Percentiles rank a stretch among this genome's conserved stretches.
Conservation (phyloP, 2,797 vertebrate species). For the Lemur catta region DNA sequence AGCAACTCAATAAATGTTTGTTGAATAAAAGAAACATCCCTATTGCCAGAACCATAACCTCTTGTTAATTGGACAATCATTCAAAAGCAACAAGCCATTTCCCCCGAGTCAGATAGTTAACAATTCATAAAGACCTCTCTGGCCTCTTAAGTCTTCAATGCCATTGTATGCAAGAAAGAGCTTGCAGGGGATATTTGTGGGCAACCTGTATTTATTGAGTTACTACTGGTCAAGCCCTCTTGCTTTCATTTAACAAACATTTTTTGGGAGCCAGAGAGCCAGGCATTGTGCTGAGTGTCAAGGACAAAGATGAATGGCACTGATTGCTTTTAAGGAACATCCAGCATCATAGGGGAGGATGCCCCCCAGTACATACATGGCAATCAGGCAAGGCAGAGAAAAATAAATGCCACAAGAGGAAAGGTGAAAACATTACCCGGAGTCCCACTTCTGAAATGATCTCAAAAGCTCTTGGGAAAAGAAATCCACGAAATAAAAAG, state of each 20-base stretch:
- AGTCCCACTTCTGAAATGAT: neutral
- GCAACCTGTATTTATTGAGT: neutral
- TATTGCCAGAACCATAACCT: neutral
- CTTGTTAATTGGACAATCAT: neutral
- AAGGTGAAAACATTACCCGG: neutral
- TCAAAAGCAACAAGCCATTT: conserved; percentile 12
- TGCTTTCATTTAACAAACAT: neutral
- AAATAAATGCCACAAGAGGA: neutral
- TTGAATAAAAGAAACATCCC: neutral
- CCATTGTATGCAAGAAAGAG: neutral
- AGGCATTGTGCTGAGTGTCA: rapidly evolving
- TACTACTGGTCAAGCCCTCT: neutral
- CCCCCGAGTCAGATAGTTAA: neutral
- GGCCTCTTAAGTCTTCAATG: neutral
- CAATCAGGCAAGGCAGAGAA: neutral
- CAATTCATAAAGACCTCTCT: neutral
- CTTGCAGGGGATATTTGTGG: neutral
- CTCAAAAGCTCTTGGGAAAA: neutral
- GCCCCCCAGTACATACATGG: neutral
- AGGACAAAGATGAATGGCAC: neutral
- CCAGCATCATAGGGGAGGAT: neutral
- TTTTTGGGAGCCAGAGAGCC: neutral
- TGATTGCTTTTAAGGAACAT: neutral
- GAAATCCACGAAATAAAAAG: neutral
- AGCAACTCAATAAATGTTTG: neutral